phyloP scores from a whole-genome alignment of 2,113 vertebrate genomes.

The Alosa alosa region DNA sequence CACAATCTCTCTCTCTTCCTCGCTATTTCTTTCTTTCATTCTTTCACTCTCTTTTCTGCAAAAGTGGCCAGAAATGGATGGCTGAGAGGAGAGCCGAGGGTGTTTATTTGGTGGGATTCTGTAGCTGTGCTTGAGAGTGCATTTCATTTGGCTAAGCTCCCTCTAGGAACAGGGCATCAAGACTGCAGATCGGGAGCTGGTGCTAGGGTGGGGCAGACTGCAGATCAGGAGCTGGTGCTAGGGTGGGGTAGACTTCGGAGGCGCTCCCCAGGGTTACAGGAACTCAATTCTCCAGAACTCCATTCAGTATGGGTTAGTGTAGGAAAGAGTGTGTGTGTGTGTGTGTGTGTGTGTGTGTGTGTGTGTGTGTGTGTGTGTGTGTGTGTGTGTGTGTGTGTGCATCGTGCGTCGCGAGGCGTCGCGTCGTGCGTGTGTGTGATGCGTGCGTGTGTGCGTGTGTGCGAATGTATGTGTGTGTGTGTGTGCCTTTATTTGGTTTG shows the following conservation, averaged over 20 bases:
- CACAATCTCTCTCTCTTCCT: slow-evolving; percentile 2
- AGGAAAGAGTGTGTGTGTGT: background rate
- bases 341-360: background rate
- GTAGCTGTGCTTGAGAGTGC: slow-evolving; percentile 16
- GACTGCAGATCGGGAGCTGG: background rate
- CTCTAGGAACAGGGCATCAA: slow-evolving; percentile 22
- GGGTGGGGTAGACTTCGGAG: background rate
- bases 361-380: background rate
- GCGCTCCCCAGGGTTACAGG: background rate
- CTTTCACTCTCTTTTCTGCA: background rate
- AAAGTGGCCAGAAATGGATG: background rate
- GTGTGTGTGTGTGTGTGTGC: too few species aligned
- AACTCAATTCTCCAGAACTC: background rate
- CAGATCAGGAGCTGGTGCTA: background rate
- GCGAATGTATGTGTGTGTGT: too few species aligned
- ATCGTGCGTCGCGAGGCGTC: too few species aligned
- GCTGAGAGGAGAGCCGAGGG: background rate
- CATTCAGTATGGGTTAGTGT: background rate
- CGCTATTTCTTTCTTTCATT: slow-evolving; percentile 14
- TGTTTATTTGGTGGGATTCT: background rate
- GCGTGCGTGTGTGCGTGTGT: too few species aligned
- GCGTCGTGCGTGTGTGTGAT: background rate
- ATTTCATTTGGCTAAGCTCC: slow-evolving; percentile 32
- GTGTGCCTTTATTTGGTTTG: background rate
- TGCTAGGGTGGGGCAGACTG: background rate